Conservation (phyloP, 2,888 invertebrate species). For the Clivina fossor region DNA sequence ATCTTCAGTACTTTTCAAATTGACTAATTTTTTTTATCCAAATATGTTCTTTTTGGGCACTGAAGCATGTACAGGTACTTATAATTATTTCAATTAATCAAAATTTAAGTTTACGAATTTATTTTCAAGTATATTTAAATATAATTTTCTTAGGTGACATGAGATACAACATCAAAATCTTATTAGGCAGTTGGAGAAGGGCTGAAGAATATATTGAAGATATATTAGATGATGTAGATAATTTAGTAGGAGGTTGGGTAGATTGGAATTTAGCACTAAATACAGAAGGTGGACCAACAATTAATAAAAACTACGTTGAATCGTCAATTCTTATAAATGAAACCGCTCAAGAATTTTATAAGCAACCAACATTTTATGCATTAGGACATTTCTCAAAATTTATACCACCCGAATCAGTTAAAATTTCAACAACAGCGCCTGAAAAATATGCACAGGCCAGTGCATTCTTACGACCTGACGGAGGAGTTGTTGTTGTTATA, state of each 20-base stretch:
- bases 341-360: conserved; percentile 72
- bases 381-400: conserved; percentile 76
- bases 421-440: conserved; percentile 47
- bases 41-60: conserved; percentile 75
- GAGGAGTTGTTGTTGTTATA: conserved; percentile 55
- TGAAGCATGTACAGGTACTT: conserved; percentile 78
- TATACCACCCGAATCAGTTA: conserved; percentile 62
- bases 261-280: conserved; percentile 89
- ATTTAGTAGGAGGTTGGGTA: conserved; percentile 80
- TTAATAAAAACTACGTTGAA: conserved; percentile 77
- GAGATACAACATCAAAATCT: conserved; percentile 52
- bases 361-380: conserved; percentile 86
- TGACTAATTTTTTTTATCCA: conserved; percentile 62
- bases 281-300: conserved; percentile 77
- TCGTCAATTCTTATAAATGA: conserved; percentile 71
- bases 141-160: conserved; percentile 49
- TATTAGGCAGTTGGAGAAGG: conserved; percentile 64
- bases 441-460: conserved; percentile 50
- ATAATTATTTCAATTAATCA: too few species aligned
- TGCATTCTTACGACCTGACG: conserved; percentile 59
- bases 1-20: conserved; percentile 59
- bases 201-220: conserved; percentile 55
- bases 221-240: conserved; percentile 72
- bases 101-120: too few species aligned
- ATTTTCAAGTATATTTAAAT: too few species aligned